These are phyloP conservation scores for Drosophila barbarae DNA, from an alignment of 2,888 invertebrate genomes.

Conservation along the genomic window DNA sequence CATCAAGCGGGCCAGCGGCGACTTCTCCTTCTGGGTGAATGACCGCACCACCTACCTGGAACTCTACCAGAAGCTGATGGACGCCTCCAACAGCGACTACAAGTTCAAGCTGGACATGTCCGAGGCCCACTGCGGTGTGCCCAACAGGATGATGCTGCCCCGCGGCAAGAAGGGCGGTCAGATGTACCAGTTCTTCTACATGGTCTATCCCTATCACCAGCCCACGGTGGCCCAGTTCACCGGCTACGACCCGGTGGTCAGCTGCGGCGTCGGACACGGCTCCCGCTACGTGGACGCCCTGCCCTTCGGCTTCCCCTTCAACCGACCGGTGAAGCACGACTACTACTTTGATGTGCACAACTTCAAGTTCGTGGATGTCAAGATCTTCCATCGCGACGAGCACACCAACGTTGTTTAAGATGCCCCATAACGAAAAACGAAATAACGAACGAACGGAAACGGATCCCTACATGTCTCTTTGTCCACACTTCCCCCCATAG, in stretches of 20 bases:
- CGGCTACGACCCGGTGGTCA: conserved; percentile 81
- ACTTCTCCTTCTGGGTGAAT: conserved; percentile 84
- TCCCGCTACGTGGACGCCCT: conserved; percentile 79
- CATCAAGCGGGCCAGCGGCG: conserved; percentile 83
- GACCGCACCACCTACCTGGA: conserved; percentile 82
- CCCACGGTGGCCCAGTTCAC: conserved; percentile 80
- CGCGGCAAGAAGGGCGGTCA: conserved; percentile 84
- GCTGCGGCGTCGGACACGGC: conserved; percentile 81
- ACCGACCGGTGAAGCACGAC: conserved; percentile 83
- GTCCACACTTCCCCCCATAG: conserved; percentile 32
- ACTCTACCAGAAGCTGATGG: conserved; percentile 80
- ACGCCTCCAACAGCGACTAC: conserved; percentile 80
- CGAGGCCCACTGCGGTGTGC: conserved; percentile 82
- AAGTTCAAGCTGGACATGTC: conserved; percentile 80
- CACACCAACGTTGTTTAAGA: conserved; percentile 75
- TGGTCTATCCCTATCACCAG: conserved; percentile 81
- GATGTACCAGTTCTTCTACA: conserved; percentile 83
- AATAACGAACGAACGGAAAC: conserved; percentile 20
- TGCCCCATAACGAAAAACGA: conserved; percentile 60
- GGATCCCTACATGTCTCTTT: conserved; percentile 22
- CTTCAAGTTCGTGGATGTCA: conserved; percentile 84
- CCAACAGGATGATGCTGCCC: conserved; percentile 84
- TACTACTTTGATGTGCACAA: conserved; percentile 84
- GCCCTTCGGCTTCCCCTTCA: conserved; percentile 88
- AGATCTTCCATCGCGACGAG: conserved; percentile 84